These are phyloP conservation scores for Tipula confusa DNA, from an alignment of 2,888 invertebrate species.

Conservation along the genomic window DNA sequence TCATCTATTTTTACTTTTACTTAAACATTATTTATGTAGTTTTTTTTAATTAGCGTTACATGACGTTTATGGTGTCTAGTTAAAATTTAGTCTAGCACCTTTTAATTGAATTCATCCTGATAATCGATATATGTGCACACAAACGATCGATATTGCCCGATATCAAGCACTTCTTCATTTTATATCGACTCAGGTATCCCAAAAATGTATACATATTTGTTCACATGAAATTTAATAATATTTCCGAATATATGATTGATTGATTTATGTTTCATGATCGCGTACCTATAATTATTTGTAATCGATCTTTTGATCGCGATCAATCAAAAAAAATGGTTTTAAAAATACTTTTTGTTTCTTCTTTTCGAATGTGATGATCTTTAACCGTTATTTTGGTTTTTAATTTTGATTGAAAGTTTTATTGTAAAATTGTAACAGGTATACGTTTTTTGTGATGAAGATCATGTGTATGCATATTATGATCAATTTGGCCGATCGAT, in stretches of 20 bases:
- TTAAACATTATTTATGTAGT: neutral
- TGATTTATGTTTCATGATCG: neutral
- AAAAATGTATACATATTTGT: neutral
- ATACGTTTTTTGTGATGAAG: neutral
- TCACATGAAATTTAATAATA: neutral
- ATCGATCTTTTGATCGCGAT: slow-evolving; percentile 25
- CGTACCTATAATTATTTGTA: slow-evolving; percentile 3
- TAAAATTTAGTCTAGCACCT: neutral
- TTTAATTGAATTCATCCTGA: neutral
- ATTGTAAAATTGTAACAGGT: neutral
- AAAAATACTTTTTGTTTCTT: neutral
- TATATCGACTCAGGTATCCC: neutral
- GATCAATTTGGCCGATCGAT: neutral
- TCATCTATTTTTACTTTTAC: neutral
- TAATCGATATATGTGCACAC: neutral
- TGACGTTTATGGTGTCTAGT: no score
- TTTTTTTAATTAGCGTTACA: neutral
- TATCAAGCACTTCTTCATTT: neutral
- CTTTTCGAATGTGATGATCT: neutral
- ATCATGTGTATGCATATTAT: neutral
- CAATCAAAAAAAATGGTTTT: neutral
- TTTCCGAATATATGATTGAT: neutral
- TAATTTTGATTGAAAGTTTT: neutral
- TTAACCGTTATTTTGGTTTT: neutral
- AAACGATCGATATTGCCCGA: neutral